Percentiles rank a stretch among this genome's conserved stretches.
These are phyloP conservation scores for Aspiorhynchus laticeps DNA, from an alignment of 2,113 vertebrate genomes.

Conservation along the genomic window DNA sequence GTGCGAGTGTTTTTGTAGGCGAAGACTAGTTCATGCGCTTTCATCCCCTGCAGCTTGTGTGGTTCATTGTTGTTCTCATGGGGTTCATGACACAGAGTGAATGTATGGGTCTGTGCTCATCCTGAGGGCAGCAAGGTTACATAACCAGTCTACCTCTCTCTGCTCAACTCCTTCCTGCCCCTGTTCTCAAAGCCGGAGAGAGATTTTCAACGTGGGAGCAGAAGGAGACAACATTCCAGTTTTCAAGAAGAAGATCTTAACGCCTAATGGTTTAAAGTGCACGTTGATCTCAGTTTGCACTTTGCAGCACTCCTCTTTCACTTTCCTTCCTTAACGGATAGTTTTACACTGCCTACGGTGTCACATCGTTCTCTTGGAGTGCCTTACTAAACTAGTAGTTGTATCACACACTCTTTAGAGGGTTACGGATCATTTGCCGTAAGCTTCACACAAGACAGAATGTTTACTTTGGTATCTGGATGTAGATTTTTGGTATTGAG, in stretches of 20 bases:
- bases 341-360: conserved; percentile 18
- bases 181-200: conserved; percentile 6
- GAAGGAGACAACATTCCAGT: background rate
- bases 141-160: conserved; percentile 26
- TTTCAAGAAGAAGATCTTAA: background rate
- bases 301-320: conserved; percentile 4
- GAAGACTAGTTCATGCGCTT: background rate
- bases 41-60: conserved; percentile 9
- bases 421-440: conserved; percentile 17
- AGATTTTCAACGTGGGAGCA: conserved; percentile 2
- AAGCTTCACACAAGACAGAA: conserved; percentile 20
- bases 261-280: background rate
- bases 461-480: conserved; percentile 22
- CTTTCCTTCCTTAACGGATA: conserved; percentile 1
- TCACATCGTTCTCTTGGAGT: background rate
- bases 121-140: conserved; percentile 20
- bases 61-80: conserved; percentile 13
- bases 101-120: conserved; percentile 14
- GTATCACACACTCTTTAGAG: background rate
- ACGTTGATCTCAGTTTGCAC: background rate
- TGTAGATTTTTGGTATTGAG: conserved; percentile 29
- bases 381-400: background rate
- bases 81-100: conserved; percentile 29
- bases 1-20: background rate
- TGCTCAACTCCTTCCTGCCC: conserved; percentile 12